Base-by-base conservation (phyloP, 2,888 invertebrate species). In the Polyploca ridens region DNA sequence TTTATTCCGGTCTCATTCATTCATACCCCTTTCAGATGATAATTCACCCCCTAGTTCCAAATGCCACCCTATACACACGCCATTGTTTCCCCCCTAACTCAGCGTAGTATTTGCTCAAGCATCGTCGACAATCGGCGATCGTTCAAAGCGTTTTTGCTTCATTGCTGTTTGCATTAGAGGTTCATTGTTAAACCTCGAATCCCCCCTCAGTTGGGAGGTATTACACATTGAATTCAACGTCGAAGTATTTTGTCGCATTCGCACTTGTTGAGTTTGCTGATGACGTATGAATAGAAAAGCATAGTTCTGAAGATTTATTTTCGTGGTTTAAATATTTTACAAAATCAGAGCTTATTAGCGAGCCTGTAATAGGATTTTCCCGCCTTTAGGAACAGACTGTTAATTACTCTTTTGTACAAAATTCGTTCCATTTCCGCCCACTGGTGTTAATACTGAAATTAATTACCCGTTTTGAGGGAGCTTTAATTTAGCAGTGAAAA, bases 131-230 rank as follows among this genome's bases (percentile, higher is more conserved):
- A 84, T 86, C 83, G 85, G 63, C 79, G 77, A 82, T 77, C 81
- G 79, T 77, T 78, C 73, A 77, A 73, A 82, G 76, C 81, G 81
- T 83, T 85, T 85, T 81, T 82, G 81, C 85, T 74, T 70, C 81
- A 83, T 82, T 77, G 79, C 74, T 85, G 83, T 87, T 87, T 84
- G 85, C 86, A 80, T 86, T 82, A 78, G 71, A 73, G 80, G 72
- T 75, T 77, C 81, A 82, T 82, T 84, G 83, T 84, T 72, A 72
- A 66, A 62, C 67, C 68, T 66, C 33, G 63, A 58, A 63, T 63
- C 66, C 35, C 61, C 57, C 61, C 46, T 49, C 33, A 63, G 66
- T 64, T 38, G 67, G 60, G 64, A 44, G 62, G 62, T 75, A 78
- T 73, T 76, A 77, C 75, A 72, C 76, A 77, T 76, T 73, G 76